phyloP scores from a whole-genome alignment of 2,797 vertebrate species.

The Myoxocephalus aenaeus region DNA sequence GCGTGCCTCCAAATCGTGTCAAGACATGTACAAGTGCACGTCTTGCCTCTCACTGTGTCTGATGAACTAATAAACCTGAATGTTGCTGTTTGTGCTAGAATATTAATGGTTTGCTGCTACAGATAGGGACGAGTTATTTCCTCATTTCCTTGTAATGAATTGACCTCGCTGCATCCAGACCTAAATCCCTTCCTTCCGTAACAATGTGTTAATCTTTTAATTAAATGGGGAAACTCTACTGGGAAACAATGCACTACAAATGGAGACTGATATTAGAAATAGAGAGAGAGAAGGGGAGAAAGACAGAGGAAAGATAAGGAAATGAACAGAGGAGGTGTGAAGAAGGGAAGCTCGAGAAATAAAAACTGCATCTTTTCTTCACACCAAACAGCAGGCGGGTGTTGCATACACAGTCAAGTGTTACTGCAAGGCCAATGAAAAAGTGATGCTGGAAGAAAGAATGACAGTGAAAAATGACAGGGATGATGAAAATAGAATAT shows the following conservation, averaged over 20 bases:
- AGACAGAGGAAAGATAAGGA: constrained; percentile 26
- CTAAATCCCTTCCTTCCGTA: constrained; percentile 74
- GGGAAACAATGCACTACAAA: constrained; percentile 62
- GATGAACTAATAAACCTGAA: constrained; percentile 35
- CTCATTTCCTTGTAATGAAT: constrained; percentile 74
- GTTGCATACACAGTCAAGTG: constrained; percentile 33
- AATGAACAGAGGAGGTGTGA: constrained; percentile 30
- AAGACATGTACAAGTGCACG: neutral
- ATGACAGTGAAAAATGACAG: constrained; percentile 14
- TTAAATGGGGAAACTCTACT: constrained; percentile 65
- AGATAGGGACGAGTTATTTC: constrained; percentile 67
- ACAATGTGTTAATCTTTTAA: constrained; percentile 77
- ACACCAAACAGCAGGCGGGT: constrained; percentile 12
- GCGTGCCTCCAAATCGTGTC: neutral
- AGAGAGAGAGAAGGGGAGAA: constrained; percentile 2
- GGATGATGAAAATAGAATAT: constrained; percentile 16
- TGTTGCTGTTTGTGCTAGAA: constrained; percentile 39
- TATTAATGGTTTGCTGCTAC: constrained; percentile 49
- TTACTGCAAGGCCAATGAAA: constrained; percentile 3
- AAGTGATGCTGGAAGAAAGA: constrained; percentile 9
- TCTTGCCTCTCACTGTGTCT: neutral
- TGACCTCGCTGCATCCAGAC: constrained; percentile 62
- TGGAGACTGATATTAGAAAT: constrained; percentile 49
- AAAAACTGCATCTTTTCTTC: constrained; percentile 42
- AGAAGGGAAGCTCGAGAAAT: constrained; percentile 13